Evolutionary conservation across 2,113 vertebrate genomes (phyloP), one percentile per base, ranked within the genome.

Genomic region (Hystrix cristata): DNA sequence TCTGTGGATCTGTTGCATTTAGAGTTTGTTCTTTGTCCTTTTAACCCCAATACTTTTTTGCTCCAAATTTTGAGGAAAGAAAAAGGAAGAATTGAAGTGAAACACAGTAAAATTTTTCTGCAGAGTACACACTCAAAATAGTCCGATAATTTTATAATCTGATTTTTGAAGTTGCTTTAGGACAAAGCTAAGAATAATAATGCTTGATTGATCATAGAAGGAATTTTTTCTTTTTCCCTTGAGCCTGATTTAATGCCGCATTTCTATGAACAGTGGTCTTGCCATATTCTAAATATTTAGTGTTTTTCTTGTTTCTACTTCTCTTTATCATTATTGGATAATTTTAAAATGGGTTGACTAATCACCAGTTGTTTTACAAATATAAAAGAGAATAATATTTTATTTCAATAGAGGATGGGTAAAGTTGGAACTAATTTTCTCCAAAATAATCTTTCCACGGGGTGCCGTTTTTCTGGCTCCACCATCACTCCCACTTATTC

Each of bases 201-300:
- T 59, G 18, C 87, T 51, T 43, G 43, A 71, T 19, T 23, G 31
- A 34, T 5, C 53, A 21, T 51, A 27, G 12, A 31, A 85, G 31
- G n/a, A 16, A 62, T 84, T 65, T 72, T 85, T 71, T 83, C 51
- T 79, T 84, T 60, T 74, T 87, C 67, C 43, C 64, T 59, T 59
- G 14, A 94, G 62, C 6, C 57, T 57, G 12, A 96, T 93, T 96
- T 94, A 81, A 91, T 53, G 48, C 64, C 59, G 71, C 67, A 31
- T 94, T 88, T 86, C 62, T 59, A 72, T 84, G 59, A 62, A 62
- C 51, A 86, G 13, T 91, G 38, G 78, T 69, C 86, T 94, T 87
- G 74, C 69, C 53, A 57, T n/a, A 18, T 69, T 86, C 78, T 95
- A 95, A 96, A 92, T 94, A 95, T 79, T 96, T 91, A 69, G 13